Evolutionary conservation across 2,888 invertebrate genomes (phyloP).

Genomic region (Cacoxenus indagator): DNA sequence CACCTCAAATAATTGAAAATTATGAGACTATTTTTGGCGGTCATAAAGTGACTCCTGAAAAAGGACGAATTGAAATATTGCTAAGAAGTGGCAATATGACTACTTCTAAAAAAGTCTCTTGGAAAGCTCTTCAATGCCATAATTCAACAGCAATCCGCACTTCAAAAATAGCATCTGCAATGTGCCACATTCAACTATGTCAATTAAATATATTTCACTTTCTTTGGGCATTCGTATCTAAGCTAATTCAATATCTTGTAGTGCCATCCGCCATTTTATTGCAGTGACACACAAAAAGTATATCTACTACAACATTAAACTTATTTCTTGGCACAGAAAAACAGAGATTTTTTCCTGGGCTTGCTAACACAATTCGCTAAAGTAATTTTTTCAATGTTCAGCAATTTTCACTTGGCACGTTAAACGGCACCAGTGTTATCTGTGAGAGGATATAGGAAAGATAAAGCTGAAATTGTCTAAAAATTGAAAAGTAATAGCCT

Average conservation of each 20-base stretch:
- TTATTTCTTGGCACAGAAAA: constrained; percentile 6
- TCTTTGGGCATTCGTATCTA: not conserved
- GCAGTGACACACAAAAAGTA: not conserved
- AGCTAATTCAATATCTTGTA: not conserved
- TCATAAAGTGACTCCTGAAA: too few species aligned
- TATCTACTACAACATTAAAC: constrained; percentile 8
- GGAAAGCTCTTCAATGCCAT: not conserved
- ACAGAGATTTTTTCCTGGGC: constrained; percentile 32
- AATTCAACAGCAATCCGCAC: not conserved
- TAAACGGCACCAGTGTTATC: not conserved
- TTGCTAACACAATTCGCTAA: not conserved
- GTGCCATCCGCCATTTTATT: not conserved
- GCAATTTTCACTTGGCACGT: not conserved
- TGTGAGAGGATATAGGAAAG: not conserved
- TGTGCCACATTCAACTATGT: not conserved
- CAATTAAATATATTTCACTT: not conserved
- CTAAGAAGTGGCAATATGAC: not conserved
- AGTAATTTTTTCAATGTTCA: not conserved
- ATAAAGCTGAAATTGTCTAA: not conserved
- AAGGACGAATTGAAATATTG: too few species aligned
- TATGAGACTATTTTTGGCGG: too few species aligned
- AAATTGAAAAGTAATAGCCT: constrained; percentile 7
- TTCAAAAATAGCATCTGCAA: not conserved
- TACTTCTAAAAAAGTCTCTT: not conserved
- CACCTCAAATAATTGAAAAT: too few species aligned